phyloP scores from a whole-genome alignment of 2,888 invertebrate genomes.

The Agrochola litura region DNA sequence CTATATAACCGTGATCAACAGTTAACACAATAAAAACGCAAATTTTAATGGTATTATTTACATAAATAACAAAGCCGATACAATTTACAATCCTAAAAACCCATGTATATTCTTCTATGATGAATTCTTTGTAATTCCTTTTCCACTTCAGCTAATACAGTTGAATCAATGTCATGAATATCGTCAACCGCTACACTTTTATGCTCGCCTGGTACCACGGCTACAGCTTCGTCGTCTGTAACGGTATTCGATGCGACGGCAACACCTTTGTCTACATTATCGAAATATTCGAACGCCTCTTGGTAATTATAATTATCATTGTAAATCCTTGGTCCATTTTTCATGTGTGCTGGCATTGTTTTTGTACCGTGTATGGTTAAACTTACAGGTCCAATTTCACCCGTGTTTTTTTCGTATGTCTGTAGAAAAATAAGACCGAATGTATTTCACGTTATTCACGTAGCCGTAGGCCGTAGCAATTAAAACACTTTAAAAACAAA shows the following conservation, averaged over 20 bases:
- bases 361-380: conserved; percentile 94
- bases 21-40: conserved; percentile 13
- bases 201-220: conserved; percentile 72
- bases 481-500: not conserved
- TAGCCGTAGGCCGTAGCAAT: not conserved
- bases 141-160: conserved; percentile 78
- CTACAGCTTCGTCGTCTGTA: conserved; percentile 69
- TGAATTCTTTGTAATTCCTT: conserved; percentile 82
- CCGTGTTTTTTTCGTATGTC: conserved; percentile 88
- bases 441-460: not conserved
- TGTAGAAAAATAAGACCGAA: conserved; percentile 57
- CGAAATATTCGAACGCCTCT: conserved; percentile 70
- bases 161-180: conserved; percentile 71
- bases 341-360: conserved; percentile 92
- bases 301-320: conserved; percentile 85
- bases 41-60: conserved; percentile 17
- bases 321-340: conserved; percentile 89
- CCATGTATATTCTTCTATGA: conserved; percentile 74
- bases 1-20: not conserved
- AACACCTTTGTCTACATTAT: conserved; percentile 57
- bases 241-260: conserved; percentile 67
- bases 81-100: conserved; percentile 49
- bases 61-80: conserved; percentile 14
- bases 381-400: conserved; percentile 90
- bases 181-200: conserved; percentile 64